Evolutionary conservation across 2,113 vertebrate genomes (phyloP).

Genomic region (Thalassarche chlororhynchos): DNA sequence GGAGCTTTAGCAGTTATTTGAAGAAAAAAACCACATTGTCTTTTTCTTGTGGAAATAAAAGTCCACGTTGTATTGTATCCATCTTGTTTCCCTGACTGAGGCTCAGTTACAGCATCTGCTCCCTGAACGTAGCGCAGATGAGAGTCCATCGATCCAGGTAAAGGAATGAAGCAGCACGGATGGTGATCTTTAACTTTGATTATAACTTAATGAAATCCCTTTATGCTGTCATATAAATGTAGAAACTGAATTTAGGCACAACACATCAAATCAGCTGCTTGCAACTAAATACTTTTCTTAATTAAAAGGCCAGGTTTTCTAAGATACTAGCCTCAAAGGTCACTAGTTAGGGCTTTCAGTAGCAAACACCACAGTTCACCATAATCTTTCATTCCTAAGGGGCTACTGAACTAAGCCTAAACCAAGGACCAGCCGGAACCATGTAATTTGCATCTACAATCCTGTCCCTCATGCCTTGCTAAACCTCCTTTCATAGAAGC

Average conservation of each 20-base stretch:
- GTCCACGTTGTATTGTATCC: not conserved
- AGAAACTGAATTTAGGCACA: not conserved
- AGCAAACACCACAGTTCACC: not conserved
- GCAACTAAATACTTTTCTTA: not conserved
- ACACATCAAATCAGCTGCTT: not conserved
- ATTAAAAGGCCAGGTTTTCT: not conserved
- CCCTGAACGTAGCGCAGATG: not conserved
- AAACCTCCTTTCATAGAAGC: not conserved
- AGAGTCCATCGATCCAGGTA: not conserved
- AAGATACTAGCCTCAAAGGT: not conserved
- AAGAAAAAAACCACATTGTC: not conserved
- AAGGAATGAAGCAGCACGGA: not conserved
- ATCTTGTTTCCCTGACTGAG: not conserved
- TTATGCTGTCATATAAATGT: not conserved
- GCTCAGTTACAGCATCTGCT: not conserved
- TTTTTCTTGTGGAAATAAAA: not conserved
- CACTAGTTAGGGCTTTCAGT: not conserved
- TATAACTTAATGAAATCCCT: not conserved
- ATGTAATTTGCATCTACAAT: not conserved
- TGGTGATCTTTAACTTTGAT: not conserved
- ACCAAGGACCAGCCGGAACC: not conserved
- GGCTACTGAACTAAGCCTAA: not conserved
- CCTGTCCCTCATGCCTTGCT: not conserved
- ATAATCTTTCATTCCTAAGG: not conserved
- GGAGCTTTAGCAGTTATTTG: not conserved